Conservation (phyloP, 92 coral and sea anemone species). For the Zoanthus sansibaricus region DNA sequence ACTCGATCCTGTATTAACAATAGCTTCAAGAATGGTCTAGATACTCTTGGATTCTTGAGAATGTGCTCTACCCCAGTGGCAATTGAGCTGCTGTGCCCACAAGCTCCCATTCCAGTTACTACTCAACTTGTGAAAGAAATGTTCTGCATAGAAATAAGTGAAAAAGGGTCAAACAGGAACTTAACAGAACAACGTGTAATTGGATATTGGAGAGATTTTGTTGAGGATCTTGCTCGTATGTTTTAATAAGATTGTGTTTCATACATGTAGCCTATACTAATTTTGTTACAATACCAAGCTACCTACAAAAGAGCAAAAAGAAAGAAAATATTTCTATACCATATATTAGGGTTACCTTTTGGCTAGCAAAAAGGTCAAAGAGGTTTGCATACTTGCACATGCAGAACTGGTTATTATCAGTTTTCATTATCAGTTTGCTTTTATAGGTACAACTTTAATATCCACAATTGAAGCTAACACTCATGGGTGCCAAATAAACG, state of each 20-base stretch:
- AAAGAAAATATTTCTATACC: too few relatives aligned
- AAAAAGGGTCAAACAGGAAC: slow-evolving; percentile 4
- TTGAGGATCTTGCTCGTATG: slow-evolving; percentile 12
- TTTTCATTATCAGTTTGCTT: background rate
- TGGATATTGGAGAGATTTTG: slow-evolving; percentile 13
- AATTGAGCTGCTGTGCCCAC: slow-evolving; percentile 28
- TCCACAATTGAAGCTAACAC: slow-evolving; percentile 7
- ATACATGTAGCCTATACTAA: background rate
- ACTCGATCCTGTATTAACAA: background rate
- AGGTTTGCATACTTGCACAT: slow-evolving; percentile 5
- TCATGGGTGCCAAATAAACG: background rate
- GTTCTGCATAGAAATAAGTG: background rate
- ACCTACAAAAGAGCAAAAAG: background rate
- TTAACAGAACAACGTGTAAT: slow-evolving; percentile 8
- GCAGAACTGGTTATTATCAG: background rate
- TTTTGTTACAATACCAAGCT: background rate
- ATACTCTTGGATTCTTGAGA: slow-evolving; percentile 20
- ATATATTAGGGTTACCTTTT: background rate
- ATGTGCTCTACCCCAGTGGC: slow-evolving; percentile 26
- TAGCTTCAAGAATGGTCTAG: slow-evolving; percentile 23
- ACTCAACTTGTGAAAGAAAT: background rate
- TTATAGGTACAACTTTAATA: background rate
- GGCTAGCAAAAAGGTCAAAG: slow-evolving; percentile 1
- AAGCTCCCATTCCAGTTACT: slow-evolving; percentile 4
- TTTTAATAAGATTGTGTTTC: background rate